Percentiles rank a stretch among this genome's conserved stretches.
Evolutionary conservation across 2,113 vertebrate genomes (phyloP).

Genomic region (Tachysurus vachellii): DNA sequence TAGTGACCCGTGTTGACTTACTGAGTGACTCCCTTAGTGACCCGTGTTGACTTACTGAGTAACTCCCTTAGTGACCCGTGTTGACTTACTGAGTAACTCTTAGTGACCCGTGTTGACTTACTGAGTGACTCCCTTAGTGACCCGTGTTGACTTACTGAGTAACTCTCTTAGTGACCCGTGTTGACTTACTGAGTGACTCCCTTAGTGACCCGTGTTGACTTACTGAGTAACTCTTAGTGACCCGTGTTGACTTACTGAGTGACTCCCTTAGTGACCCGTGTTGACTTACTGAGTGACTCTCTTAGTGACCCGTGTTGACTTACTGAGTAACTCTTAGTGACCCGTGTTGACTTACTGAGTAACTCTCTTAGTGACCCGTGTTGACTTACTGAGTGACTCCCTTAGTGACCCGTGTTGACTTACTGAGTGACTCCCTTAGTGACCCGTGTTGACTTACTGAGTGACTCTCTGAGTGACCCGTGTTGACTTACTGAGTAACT

Average conservation of each 20-base stretch:
- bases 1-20: background rate
- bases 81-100: background rate
- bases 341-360: background rate
- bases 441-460: too few species aligned
- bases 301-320: background rate
- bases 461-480: too few species aligned
- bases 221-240: background rate
- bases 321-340: background rate
- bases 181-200: background rate
- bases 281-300: background rate
- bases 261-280: background rate
- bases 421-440: background rate
- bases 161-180: background rate
- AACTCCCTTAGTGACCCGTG: background rate
- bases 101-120: background rate
- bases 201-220: background rate
- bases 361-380: background rate
- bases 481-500: background rate
- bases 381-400: too few species aligned
- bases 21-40: background rate
- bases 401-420: too few species aligned
- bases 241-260: too few species aligned
- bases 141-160: background rate
- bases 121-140: background rate
- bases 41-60: background rate